These are phyloP conservation scores for Crocuta crocuta DNA, from an alignment of 2,113 vertebrate genomes.

Conservation along the genomic window DNA sequence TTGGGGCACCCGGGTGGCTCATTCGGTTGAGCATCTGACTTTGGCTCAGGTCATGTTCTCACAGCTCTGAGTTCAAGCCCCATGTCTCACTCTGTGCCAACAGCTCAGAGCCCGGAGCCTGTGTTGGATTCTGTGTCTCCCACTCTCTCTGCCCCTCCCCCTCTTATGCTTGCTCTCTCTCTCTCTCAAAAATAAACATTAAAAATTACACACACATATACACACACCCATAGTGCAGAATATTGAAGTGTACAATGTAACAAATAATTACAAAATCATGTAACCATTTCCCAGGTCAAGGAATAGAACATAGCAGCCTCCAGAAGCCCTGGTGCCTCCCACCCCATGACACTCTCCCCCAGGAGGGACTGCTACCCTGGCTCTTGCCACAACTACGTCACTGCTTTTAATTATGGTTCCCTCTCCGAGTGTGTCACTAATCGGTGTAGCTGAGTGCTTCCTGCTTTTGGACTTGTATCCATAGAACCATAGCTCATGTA, in stretches of 20 bases:
- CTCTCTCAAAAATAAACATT: no score
- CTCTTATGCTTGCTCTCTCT: no score
- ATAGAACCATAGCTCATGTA: background rate
- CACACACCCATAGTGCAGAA: background rate
- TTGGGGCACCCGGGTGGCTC: no score
- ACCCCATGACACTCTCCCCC: rapidly evolving
- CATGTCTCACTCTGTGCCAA: no score
- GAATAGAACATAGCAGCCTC: background rate
- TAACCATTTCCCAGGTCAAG: background rate
- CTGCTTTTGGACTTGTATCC: background rate
- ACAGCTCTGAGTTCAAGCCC: no score
- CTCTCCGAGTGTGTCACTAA: rapidly evolving
- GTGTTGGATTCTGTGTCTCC: no score
- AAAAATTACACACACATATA: no score
- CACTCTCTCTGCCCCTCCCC: no score
- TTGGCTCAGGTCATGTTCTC: no score
- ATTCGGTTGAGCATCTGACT: no score
- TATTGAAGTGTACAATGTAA: background rate
- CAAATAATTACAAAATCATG: background rate
- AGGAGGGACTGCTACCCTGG: background rate
- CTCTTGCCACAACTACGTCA: background rate
- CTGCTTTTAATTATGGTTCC: background rate
- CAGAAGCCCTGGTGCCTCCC: background rate
- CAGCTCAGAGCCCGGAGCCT: no score
- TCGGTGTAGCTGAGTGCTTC: background rate